A percentile compares a stretch with the other conserved stretches of the same genome.
These are phyloP conservation scores for Lathronympha strigana DNA, from an alignment of 2,888 invertebrate genomes.

Conservation along the genomic window DNA sequence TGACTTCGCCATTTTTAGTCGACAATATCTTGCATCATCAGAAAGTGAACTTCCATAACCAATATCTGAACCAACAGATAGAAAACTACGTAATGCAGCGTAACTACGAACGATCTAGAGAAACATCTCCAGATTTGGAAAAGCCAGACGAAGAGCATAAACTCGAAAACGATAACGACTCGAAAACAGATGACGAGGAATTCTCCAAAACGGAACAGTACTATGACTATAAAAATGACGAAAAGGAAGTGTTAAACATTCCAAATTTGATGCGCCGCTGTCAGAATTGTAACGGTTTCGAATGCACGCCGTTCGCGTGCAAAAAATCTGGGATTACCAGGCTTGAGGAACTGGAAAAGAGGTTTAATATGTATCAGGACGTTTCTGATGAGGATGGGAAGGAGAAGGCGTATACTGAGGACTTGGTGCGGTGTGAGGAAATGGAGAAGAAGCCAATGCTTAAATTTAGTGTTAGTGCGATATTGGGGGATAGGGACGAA, in stretches of 20 bases:
- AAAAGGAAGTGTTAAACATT: constrained; percentile 75
- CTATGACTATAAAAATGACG: constrained; percentile 66
- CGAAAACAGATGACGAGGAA: constrained; percentile 69
- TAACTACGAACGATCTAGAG: constrained; percentile 66
- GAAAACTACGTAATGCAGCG: constrained; percentile 72
- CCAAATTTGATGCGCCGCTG: constrained; percentile 75
- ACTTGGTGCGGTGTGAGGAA: constrained; percentile 75
- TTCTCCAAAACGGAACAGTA: constrained; percentile 66
- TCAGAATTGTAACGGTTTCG: constrained; percentile 82
- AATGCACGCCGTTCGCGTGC: constrained; percentile 81
- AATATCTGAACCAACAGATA: constrained; percentile 82
- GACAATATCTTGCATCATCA: constrained; percentile 86
- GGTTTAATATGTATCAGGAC: constrained; percentile 74
- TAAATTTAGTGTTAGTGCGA: constrained; percentile 97
- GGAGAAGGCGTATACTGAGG: constrained; percentile 65
- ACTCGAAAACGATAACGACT: constrained; percentile 69
- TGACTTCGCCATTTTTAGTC: constrained; percentile 85
- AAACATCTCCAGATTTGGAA: constrained; percentile 71
- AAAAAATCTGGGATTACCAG: constrained; percentile 75
- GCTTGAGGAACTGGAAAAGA: constrained; percentile 74
- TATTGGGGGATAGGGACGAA: constrained; percentile 88
- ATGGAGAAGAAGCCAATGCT: constrained; percentile 88
- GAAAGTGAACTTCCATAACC: constrained; percentile 77
- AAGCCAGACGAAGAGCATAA: constrained; percentile 64
- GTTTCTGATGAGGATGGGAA: constrained; percentile 71